Evolutionary conservation across 2,113 vertebrate species (phyloP).

Genomic region (Barbus barbus): DNA sequence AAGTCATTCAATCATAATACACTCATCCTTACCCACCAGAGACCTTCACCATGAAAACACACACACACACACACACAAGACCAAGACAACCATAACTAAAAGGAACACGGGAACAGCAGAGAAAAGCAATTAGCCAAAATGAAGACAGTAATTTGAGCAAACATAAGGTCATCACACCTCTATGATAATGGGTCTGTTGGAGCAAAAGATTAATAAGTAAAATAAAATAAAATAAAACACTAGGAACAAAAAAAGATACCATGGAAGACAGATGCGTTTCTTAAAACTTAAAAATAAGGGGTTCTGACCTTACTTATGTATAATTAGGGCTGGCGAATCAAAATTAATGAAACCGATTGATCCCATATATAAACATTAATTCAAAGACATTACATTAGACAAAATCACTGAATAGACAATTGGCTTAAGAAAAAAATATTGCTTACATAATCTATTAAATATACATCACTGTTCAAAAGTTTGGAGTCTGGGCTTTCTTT

Average conservation of each 20-base stretch:
- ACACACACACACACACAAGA: constrained; percentile 24
- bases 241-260: too few relatives aligned
- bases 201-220: background rate
- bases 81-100: constrained; percentile 39
- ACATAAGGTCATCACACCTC: constrained; percentile 57
- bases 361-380: background rate
- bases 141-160: constrained; percentile 64
- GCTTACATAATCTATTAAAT: too few relatives aligned
- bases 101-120: constrained; percentile 38
- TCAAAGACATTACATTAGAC: too few relatives aligned
- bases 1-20: constrained; percentile 37
- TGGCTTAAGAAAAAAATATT: too few relatives aligned
- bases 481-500: too few relatives aligned
- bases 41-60: constrained; percentile 61
- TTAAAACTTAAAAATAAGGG: background rate
- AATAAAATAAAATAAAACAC: too few relatives aligned
- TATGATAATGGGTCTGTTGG: constrained; percentile 34
- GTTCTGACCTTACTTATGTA: background rate
- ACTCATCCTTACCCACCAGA: constrained; percentile 48
- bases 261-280: too few relatives aligned
- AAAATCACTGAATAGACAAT: too few relatives aligned
- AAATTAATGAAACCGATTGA: background rate
- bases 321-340: background rate
- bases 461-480: background rate
- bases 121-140: constrained; percentile 43